Evolutionary conservation across 2,113 vertebrate genomes (phyloP), one percentile per base, ranked within the genome.

Genomic region (Ptilonorhynchus violaceus): DNA sequence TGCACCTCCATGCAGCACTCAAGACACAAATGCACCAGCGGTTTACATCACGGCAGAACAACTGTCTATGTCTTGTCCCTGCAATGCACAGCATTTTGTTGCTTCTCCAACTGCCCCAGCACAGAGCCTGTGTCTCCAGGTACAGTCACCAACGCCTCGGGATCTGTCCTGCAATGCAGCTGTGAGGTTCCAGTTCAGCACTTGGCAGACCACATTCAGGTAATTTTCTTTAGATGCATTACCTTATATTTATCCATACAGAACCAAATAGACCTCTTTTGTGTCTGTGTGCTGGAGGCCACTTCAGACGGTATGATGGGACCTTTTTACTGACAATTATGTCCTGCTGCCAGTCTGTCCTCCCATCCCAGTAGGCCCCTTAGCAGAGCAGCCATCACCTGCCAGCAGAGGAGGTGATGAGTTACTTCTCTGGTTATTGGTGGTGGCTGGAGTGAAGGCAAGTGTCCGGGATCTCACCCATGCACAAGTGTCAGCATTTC

Each of bases 11-110:
- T 2, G 21, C 44, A 19, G 30, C 66, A 5, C 20, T 41, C 10
- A 2, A n/a, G 70, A 33, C 6, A 1, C 11, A 3, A 50, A 15
- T 6, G 31, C 42, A 14, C 42, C 8, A 9, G 31, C 31, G 27
- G 7, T 21, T 72, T 39, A 3, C 9, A 3, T 27, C 66, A 12
- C 15, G 18, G 59, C 11, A 21, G 33, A 41, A 53, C 7, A 35
- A 15, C 37, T 21, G 6, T 42, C 28, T 44, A 84, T 16, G 35
- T 70, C 33, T 50, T 11, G 8, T 12, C 17, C 41, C 22, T 53
- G 28, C 58, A 31, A 9, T 2, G 3, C 17, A 6, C 0, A 3
- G 35, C 59, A 8, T 19, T 24, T 15, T 10, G 13, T 24, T 24
- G 15, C 50, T 41, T n/a, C 78, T 70, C 37, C 25, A 9, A 10